Evolutionary conservation across 2,797 vertebrate genomes (phyloP), one percentile per base, ranked within the genome.

Genomic region (Ptychobarbus kaznakovi): DNA sequence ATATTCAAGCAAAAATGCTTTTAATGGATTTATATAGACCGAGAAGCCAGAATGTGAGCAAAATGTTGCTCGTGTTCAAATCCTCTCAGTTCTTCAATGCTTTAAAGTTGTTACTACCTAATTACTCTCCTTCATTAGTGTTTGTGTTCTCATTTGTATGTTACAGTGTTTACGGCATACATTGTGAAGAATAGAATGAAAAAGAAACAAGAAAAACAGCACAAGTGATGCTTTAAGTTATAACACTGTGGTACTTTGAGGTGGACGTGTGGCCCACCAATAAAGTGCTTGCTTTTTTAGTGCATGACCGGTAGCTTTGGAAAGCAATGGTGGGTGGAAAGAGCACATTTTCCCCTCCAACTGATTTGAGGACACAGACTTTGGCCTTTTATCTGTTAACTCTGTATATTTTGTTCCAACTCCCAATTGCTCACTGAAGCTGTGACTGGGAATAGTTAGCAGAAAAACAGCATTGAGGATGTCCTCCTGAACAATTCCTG

Each of bases 401-500:
- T 25, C n/a, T 20, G 2, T 44, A 79, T 20, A 44, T 32, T 32
- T 65, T 65, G 10, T 40, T 72, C 35, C 0, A 25, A 11, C n/a
- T 70, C 46, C 7, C 9, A 4, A 6, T 18, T 25, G 15, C 15
- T 58, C 56, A 15, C 20, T 16, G n/a, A 82, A 75, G 32, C 25
- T n/a, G 28, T 35, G 78, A 49, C 58, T 66, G 22, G 28, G 42
- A 76, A 51, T 16, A 4, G 58, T 63, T 76, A n/a, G 22, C 44
- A 53, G n/a, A 69, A 28, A 65, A 69, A 56, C 61, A 77, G 9
- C n/a, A 16, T 49, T 56, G 35, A 56, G 18, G 12, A 61, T 84
- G 65, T 58, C 44, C 32, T 51, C 61, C n/a, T 25, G 58, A 84
- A 84, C 35, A 42, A 84, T 44, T 58, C n/a, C 32, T 58, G 75